A percentile compares a stretch with the other conserved stretches of the same genome.
Conservation (phyloP, 2,113 vertebrate species). For the Oreochromis niloticus region DNA sequence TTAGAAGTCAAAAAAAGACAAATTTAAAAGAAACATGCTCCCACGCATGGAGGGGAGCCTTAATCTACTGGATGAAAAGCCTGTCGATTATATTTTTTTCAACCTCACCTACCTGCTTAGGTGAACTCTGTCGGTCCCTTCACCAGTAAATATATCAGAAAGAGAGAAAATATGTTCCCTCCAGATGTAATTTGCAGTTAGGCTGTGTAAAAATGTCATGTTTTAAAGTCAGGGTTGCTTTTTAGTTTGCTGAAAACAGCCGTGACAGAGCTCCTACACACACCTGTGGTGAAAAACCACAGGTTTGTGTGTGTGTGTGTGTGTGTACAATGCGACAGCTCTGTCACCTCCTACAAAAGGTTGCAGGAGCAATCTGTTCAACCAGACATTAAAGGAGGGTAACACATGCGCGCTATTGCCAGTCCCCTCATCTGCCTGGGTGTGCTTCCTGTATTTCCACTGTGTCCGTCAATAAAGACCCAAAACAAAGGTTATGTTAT, state of each 20-base stretch:
- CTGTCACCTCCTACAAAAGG: not conserved
- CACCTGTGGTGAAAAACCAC: not conserved
- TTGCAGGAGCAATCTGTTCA: not conserved
- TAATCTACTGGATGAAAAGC: not conserved
- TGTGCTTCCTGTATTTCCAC: not conserved
- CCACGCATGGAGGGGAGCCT: fast-evolving
- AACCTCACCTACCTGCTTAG: not conserved
- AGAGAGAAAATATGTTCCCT: not conserved
- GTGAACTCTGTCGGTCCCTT: not conserved
- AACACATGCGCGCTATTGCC: not conserved
- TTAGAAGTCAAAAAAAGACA: not conserved
- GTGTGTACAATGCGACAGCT: not conserved
- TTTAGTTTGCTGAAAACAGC: not conserved
- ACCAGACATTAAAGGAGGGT: not conserved
- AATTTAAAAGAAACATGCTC: not conserved
- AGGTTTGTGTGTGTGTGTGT: not conserved
- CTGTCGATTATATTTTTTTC: fast-evolving
- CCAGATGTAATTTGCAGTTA: not conserved
- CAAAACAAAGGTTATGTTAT: not conserved
- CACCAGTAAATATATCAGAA: not conserved
- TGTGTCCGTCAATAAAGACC: not conserved
- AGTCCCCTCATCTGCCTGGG: not conserved
- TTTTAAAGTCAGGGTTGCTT: not conserved
- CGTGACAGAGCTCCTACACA: not conserved
- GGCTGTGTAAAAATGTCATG: not conserved